Evolutionary conservation across 64 coral and sea anemone species (phyloP).

Genomic region (Stichodactyla mertensii): DNA sequence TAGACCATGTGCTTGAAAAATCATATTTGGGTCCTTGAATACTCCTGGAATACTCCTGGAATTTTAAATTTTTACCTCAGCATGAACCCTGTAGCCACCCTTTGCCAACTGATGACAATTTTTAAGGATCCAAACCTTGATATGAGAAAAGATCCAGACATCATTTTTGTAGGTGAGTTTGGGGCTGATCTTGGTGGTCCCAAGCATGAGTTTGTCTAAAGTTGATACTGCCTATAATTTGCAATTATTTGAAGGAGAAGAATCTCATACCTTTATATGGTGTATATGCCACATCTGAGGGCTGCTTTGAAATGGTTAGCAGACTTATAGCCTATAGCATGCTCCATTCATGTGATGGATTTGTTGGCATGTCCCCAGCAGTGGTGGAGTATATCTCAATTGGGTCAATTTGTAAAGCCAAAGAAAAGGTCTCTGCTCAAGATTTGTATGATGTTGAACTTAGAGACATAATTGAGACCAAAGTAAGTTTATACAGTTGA

Average conservation of each 20-base stretch:
- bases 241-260: constrained; percentile 23
- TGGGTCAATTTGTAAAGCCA: too few species aligned
- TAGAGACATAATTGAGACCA: constrained; percentile 25
- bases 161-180: constrained; percentile 9
- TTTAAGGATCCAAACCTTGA: constrained; percentile 2
- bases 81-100: neutral
- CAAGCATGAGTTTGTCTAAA: neutral
- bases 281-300: constrained; percentile 9
- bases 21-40: too few species aligned
- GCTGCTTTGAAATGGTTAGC: constrained; percentile 40
- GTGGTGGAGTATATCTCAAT: too few species aligned
- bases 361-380: too few species aligned
- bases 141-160: constrained; percentile 16
- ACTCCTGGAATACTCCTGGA: too few species aligned
- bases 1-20: too few species aligned
- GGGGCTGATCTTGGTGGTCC: constrained; percentile 22
- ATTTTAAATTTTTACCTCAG: too few species aligned
- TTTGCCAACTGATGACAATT: neutral
- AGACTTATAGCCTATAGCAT: too few species aligned
- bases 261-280: constrained; percentile 21
- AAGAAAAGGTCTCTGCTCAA: too few species aligned
- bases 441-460: too few species aligned
- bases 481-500: constrained; percentile 21
- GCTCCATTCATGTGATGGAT: too few species aligned
- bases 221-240: constrained; percentile 50